These are phyloP conservation scores for Clarias fuscus DNA, from an alignment of 2,797 vertebrate species.

Conservation along the genomic window DNA sequence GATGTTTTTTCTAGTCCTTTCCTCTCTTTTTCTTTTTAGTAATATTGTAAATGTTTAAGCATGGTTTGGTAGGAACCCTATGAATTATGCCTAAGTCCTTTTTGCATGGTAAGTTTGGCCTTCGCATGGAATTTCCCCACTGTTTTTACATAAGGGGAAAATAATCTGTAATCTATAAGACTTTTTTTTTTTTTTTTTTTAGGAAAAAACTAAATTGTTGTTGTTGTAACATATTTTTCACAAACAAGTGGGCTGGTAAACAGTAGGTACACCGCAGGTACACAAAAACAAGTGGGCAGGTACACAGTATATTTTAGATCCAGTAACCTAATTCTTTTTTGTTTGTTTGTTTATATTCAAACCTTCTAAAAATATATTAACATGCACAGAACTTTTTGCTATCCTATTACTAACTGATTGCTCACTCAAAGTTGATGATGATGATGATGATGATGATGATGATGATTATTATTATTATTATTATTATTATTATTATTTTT, in stretches of 20 bases:
- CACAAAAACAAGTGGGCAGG: too few relatives aligned
- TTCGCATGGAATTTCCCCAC: too few relatives aligned
- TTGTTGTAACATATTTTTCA: not conserved
- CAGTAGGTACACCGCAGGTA: not conserved
- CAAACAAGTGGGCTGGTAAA: too few relatives aligned
- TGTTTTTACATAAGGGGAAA: not conserved
- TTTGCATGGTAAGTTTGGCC: too few relatives aligned
- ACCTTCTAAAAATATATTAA: not conserved
- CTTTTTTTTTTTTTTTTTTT: not conserved
- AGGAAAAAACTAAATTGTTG: not conserved
- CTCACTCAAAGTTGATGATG: not conserved
- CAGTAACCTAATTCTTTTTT: not conserved
- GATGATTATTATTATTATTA: not conserved
- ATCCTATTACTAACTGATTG: not conserved
- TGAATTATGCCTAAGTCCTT: too few relatives aligned
- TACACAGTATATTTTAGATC: not conserved
- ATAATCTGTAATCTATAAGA: not conserved
- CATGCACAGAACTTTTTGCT: not conserved
- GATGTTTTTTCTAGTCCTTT: too few relatives aligned
- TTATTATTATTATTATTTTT: too few relatives aligned
- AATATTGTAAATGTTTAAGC: too few relatives aligned
- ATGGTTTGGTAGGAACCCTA: too few relatives aligned
- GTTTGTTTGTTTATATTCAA: slow-evolving; percentile 7
- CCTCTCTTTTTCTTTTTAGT: too few relatives aligned
- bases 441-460: not conserved